A percentile compares a stretch with the other conserved stretches of the same genome.
Conservation (phyloP, 2,113 vertebrate genomes). For the Saguinus imperator region DNA sequence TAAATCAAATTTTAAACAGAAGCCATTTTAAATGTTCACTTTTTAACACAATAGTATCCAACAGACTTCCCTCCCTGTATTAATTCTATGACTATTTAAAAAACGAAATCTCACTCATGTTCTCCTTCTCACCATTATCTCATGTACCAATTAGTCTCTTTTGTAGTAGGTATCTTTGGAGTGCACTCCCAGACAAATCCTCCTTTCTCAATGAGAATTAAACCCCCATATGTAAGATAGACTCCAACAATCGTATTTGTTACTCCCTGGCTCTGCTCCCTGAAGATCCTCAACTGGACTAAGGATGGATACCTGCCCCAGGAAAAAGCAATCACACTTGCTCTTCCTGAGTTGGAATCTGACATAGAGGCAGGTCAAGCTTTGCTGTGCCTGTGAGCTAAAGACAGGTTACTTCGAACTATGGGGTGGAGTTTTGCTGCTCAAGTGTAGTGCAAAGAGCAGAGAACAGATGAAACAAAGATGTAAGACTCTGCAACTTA, state of each 20-base stretch:
- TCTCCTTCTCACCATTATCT: not conserved
- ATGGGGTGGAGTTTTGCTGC: not conserved
- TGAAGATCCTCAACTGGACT: not conserved
- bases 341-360: not conserved
- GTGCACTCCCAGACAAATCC: not conserved
- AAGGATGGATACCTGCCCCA: not conserved
- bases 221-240: rapidly evolving
- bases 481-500: rapidly evolving
- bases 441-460: not conserved
- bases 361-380: not conserved
- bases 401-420: not conserved
- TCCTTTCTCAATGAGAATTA: not conserved
- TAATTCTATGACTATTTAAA: conserved; percentile 14
- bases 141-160: not conserved
- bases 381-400: not conserved
- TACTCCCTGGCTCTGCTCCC: not conserved
- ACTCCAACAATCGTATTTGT: not conserved
- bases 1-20: conserved; percentile 6
- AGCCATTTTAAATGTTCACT: not conserved
- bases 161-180: not conserved
- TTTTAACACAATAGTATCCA: not conserved
- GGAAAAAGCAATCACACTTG: not conserved
- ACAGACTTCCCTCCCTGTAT: not conserved
- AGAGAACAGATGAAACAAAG: not conserved
- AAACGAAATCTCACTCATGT: not conserved